phyloP scores from a whole-genome alignment of 2,113 vertebrate genomes.

The Cavia aperea region DNA sequence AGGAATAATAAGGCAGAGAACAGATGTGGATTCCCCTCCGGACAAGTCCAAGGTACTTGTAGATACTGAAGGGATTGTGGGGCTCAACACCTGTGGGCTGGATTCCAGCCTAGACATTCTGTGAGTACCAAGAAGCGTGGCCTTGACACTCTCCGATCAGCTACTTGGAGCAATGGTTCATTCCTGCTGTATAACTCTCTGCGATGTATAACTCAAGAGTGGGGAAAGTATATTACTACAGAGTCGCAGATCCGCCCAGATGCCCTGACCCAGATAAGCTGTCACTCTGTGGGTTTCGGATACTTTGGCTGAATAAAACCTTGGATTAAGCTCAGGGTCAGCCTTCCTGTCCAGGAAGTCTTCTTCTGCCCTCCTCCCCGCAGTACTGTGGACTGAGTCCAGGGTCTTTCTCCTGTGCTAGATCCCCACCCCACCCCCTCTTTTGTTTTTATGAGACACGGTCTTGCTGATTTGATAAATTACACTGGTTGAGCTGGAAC shows the following conservation, averaged over 20 bases:
- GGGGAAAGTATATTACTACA: fast-evolving
- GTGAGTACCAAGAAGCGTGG: fast-evolving
- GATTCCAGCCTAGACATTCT: neutral
- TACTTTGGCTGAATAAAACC: neutral
- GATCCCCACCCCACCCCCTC: neutral
- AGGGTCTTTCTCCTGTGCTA: neutral
- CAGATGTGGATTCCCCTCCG: neutral
- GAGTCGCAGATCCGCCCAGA: neutral
- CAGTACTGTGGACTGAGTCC: neutral
- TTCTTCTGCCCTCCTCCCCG: neutral
- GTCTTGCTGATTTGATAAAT: neutral
- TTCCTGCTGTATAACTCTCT: no score
- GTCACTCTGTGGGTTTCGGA: neutral
- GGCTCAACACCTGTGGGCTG: neutral
- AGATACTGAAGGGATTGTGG: neutral
- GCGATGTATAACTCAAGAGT: neutral
- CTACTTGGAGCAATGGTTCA: fast-evolving
- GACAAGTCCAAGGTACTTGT: neutral
- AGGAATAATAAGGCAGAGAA: neutral
- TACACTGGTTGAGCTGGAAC: neutral
- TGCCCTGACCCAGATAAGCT: neutral
- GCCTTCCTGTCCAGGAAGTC: neutral
- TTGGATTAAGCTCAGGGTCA: neutral
- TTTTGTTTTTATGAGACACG: neutral
- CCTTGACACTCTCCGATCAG: neutral